Base-by-base conservation (phyloP, 1,140 invertebrate genomes). In the Danaus melanippus region DNA sequence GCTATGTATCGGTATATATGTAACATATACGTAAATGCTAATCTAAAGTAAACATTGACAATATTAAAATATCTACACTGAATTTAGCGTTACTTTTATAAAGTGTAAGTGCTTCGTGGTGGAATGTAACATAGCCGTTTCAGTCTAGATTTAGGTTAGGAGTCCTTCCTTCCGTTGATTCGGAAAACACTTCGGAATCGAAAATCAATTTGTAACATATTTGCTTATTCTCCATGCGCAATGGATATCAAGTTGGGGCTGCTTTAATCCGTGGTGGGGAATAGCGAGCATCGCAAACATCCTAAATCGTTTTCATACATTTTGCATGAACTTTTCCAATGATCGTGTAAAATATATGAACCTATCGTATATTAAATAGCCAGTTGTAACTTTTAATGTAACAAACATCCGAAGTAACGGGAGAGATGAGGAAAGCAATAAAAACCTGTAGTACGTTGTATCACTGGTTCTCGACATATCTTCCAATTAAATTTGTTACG, bases 31-130 rank as follows among this genome's bases (percentile, higher is more conserved):
- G 67, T 79, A 71, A 71, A 77, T 74, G 78, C 73, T 81, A 78
- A 82, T 78, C 70, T 73, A 79, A 79, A 79, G 57, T 74, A 81
- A 79, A 76, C 74, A 76, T 84, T 83, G 80, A 84, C 80, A 86
- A 86, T 86, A 84, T 81, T 86, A 80, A 79, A 69, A 75, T 78
- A 78, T 79, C 74, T 83, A 76, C 73, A 75, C 69, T 64, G 71
- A 69, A 69, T 74, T 77, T 78, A 77, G 75, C 69, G 47, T 78
- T 82, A 80, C 64, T 65, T 85, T 83, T 74, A 65, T 60, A 64
- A 74, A 66, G 71, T 79, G 69, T 76, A 80, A 82, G 71, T 76
- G 73, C 76, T 82, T 79, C 66, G 67, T 79, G 71, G 60, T 71
- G 58, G 57, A 63, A 67, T 60, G 72, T 65, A 71, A 74, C 69